Evolutionary conservation across 2,113 vertebrate genomes (phyloP).

Genomic region (Oreamnos americanus): DNA sequence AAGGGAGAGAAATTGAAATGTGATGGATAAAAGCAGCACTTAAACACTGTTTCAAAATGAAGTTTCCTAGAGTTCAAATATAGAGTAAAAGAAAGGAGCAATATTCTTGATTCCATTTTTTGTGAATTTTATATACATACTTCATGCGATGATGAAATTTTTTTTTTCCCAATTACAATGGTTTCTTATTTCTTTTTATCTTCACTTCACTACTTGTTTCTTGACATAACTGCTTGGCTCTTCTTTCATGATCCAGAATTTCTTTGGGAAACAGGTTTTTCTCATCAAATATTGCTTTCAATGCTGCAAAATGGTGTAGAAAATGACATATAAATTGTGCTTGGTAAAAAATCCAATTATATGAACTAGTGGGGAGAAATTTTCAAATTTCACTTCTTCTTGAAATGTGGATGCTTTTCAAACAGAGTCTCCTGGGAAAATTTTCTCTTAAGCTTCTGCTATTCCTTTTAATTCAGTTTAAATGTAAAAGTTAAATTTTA

Average conservation of each 20-base stretch:
- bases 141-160: background rate
- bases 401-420: constrained; percentile 3
- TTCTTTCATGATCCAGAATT: constrained; percentile 78
- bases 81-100: background rate
- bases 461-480: background rate
- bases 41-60: background rate
- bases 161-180: constrained; percentile 65
- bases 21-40: background rate
- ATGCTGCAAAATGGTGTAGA: constrained; percentile 70
- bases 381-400: background rate
- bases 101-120: background rate
- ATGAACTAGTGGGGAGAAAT: constrained; percentile 2
- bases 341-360: constrained; percentile 41
- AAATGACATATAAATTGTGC: constrained; percentile 70
- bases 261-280: constrained; percentile 84
- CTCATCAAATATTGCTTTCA: constrained; percentile 84
- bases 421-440: background rate
- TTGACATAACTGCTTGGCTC: constrained; percentile 69
- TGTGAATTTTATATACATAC: background rate
- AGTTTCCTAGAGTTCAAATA: background rate
- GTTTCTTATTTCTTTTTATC: constrained; percentile 74
- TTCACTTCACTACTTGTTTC: constrained; percentile 46
- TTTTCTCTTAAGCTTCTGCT: constrained; percentile 40
- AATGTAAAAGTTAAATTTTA: background rate
- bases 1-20: background rate